Evolutionary conservation across 2,797 vertebrate genomes (phyloP).

Genomic region (Limnodromus scolopaceus): DNA sequence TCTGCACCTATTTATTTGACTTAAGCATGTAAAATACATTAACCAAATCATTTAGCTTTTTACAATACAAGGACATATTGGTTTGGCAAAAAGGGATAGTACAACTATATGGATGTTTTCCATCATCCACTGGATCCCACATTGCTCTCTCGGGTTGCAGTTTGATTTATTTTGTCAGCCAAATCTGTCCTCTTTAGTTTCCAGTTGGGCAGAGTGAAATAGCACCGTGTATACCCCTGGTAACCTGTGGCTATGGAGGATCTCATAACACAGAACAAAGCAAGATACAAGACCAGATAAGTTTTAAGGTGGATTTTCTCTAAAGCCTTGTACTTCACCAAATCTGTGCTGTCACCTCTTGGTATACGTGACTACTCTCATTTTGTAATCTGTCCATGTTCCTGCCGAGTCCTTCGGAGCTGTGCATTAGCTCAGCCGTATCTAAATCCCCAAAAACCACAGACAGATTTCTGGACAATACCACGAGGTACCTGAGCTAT

Average conservation of each 20-base stretch:
- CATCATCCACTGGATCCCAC: background rate
- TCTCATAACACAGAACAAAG: background rate
- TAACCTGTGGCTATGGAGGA: background rate
- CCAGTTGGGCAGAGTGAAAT: background rate
- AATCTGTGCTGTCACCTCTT: background rate
- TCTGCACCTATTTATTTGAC: background rate
- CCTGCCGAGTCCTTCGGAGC: background rate
- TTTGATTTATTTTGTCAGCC: background rate
- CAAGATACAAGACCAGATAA: background rate
- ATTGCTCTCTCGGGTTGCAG: background rate
- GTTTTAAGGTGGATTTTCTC: background rate
- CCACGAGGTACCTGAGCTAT: background rate
- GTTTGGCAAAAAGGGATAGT: fast-evolving
- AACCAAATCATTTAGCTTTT: background rate
- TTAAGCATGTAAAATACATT: background rate
- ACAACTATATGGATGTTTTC: fast-evolving
- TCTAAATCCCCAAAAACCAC: background rate
- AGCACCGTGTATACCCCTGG: fast-evolving
- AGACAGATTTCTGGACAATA: background rate
- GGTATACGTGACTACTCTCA: background rate
- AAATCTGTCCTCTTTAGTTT: background rate
- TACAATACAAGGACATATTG: fast-evolving
- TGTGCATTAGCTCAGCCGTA: background rate
- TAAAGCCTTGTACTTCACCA: background rate
- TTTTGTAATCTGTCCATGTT: background rate